Evolutionary conservation across 35 echinoderm and acorn worm species (phyloP).

Genomic region (Lytechinus pictus): DNA sequence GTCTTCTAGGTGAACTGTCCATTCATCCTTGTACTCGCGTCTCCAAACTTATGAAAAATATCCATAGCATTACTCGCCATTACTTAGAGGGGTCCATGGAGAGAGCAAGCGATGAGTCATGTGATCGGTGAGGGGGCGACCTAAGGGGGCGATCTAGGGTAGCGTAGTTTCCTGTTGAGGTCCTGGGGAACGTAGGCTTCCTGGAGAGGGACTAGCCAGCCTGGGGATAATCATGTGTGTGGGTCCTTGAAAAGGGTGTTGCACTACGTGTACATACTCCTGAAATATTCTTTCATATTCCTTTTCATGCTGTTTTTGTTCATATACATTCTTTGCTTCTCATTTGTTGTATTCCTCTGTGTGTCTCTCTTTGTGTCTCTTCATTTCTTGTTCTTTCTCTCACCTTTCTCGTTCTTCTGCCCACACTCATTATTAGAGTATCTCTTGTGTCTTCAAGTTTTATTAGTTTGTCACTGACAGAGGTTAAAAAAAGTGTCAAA

Average conservation of each 20-base stretch:
- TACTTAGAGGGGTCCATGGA: background rate
- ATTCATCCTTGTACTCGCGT: background rate
- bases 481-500: too few relatives aligned
- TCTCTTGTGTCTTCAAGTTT: background rate
- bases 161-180: background rate
- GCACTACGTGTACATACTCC: background rate
- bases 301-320: background rate
- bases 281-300: background rate
- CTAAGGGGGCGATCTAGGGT: conserved; percentile 6
- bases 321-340: background rate
- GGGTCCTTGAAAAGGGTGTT: background rate
- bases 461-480: background rate
- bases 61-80: background rate
- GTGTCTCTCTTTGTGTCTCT: background rate
- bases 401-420: background rate
- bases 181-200: background rate
- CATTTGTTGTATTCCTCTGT: background rate
- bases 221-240: background rate
- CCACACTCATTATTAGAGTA: too few relatives aligned
- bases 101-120: background rate
- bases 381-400: background rate
- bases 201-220: background rate
- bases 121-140: background rate
- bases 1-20: background rate
- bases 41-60: background rate